phyloP scores from a whole-genome alignment of 1,140 invertebrate genomes.

The Formica selysi region DNA sequence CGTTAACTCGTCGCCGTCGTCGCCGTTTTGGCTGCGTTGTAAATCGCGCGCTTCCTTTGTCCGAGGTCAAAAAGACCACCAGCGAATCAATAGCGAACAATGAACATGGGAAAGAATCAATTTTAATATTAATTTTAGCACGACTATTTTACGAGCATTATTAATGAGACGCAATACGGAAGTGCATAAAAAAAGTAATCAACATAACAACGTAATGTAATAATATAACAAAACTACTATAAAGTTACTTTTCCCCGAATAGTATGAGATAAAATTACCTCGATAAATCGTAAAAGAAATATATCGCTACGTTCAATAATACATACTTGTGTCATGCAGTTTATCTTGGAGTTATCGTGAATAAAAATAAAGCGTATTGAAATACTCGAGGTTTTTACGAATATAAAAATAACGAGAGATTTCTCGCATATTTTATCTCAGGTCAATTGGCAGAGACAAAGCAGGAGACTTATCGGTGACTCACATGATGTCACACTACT shows the following conservation, averaged over 20 bases:
- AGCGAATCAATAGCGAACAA: constrained; percentile 30
- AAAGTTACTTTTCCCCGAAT: background rate
- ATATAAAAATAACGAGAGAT: background rate
- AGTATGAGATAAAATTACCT: background rate
- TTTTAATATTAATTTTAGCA: background rate
- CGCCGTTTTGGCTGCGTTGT: constrained; percentile 35
- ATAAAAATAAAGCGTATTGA: background rate
- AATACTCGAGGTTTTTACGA: background rate
- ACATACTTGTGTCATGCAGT: background rate
- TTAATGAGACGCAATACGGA: background rate
- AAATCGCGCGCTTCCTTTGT: constrained; percentile 56
- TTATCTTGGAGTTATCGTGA: background rate
- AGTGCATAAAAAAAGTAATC: background rate
- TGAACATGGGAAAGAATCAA: background rate
- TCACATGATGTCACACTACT: constrained; percentile 42
- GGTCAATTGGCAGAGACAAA: constrained; percentile 44
- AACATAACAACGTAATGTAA: background rate
- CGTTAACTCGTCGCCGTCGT: constrained; percentile 39
- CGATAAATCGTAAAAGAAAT: background rate
- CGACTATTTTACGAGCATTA: background rate
- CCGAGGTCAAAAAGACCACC: constrained; percentile 44
- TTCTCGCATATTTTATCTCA: constrained; percentile 10
- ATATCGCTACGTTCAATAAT: background rate
- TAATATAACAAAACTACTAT: background rate
- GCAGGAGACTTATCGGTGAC: constrained; percentile 7